Evolutionary conservation across 2,888 invertebrate species (phyloP), one percentile per base, ranked within the genome.

Genomic region (Lymantria monacha): DNA sequence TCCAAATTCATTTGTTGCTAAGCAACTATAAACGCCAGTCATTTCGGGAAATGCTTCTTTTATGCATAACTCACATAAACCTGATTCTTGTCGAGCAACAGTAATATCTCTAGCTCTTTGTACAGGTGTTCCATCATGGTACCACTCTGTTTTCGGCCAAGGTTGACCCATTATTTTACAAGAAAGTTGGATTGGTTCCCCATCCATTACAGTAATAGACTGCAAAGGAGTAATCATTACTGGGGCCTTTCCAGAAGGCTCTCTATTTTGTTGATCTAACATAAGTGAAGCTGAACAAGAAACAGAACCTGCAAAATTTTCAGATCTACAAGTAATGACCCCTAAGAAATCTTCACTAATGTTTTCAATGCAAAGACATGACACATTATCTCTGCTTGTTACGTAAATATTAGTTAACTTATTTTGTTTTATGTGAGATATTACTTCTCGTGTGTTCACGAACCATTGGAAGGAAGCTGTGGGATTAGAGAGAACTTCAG

Each of bases 41-140:
- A 97, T 96, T 93, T 98, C 98, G 11, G 97, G 96, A 74, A 97
- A 97, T 47, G 97, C 97, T 93, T 97, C 97, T 60, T 94, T 93
- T 66, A 98, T 96, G 59, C 94, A 93, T 63, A 98, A 90, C 77
- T 94, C 95, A 74, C 97, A 97, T 54, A 94, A 89, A 57, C 97
- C 97, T 72, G 96, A 95, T 59, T 93, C 92, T 70, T 95, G 95
- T 81, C 96, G 95, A 38, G 93, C 92, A 48, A 96, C 93, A 11
- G 92, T 92, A 48, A 96, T 94, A 76, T 96, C 96, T 85, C 96
- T 95, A 45, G 94, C 95, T 85, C 95, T 95, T 69, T 93, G 86
- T 56, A 97, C 93, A 46, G 92, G 93, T 67, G 93, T 91, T 13
- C 93, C 93, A 71, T 96, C 93, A 71, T 95, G 95, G 72, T 93